Evolutionary conservation across 2,113 vertebrate genomes (phyloP), one percentile per base, ranked within the genome.

Genomic region (Pogonocichla stellata): DNA sequence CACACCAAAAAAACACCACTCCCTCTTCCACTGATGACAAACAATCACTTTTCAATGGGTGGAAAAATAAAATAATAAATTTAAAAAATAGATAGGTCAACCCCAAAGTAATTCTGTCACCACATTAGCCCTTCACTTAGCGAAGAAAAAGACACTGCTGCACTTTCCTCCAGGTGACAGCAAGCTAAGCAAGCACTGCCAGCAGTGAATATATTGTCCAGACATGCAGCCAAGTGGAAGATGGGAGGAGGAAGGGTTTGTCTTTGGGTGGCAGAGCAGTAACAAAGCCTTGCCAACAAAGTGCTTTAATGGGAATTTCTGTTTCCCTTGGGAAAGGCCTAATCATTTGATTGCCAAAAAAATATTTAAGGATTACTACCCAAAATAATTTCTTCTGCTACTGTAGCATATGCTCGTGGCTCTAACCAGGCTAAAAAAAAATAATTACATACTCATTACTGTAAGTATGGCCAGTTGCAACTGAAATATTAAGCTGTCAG

Each of bases 401-500:
- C 53, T 79, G 45, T 64, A 57, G 87, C 89, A 91, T 94, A 93
- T 91, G 92, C 51, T 74, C 77, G 64, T 64, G 64, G 25, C 33
- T 90, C 71, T 58, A 91, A 57, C 40, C 78, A 93, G 47, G 19
- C 81, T 87, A 80, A 74, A 87, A 65, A 85, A 33, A 34, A 19
- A 74, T 4, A 70, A 90, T 88, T 77, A 80, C 60, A 80, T 80
- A n/a, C 67, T 92, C 78, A 57, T 93, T 92, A 90, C 77, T 73
- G 16, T 34, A 93, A 92, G 65, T 38, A 50, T 14, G 70, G 80
- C 89, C 93, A 87, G 84, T 92, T 47, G 2, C 61, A 96, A 87
- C 40, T 57, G 69, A 89, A 95, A 93, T 79, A 94, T 92, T 89
- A 90, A 95, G 89, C 80, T 82, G 93, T 96, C 93, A 91, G 73